Evolutionary conservation across 2,113 vertebrate species (phyloP).

Genomic region (Sorex araneus): DNA sequence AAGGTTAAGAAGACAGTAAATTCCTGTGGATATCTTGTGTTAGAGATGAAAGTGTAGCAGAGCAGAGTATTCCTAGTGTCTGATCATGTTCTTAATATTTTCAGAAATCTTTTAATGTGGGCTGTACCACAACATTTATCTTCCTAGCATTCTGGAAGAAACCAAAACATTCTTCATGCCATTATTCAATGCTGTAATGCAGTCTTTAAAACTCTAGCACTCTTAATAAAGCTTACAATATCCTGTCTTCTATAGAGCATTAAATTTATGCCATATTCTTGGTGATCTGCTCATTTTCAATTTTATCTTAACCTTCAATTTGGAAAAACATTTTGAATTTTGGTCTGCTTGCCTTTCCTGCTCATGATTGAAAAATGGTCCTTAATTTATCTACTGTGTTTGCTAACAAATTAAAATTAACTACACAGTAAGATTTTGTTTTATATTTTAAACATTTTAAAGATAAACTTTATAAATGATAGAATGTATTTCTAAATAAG

Average conservation of each 20-base stretch:
- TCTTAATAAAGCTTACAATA: background rate
- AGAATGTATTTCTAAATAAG: background rate
- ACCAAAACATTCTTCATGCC: background rate
- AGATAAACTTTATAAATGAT: background rate
- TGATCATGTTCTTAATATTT: background rate
- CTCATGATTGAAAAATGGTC: background rate
- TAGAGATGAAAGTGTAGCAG: background rate
- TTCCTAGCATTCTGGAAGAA: slow-evolving; percentile 1
- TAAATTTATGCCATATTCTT: slow-evolving; percentile 17
- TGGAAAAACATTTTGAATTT: background rate
- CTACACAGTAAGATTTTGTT: background rate
- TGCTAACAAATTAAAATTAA: background rate
- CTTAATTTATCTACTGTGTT: background rate
- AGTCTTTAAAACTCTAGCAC: background rate
- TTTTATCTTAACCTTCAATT: slow-evolving; percentile 31
- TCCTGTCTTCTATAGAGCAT: background rate
- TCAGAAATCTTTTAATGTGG: background rate
- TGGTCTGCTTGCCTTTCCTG: background rate
- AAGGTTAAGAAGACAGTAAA: background rate
- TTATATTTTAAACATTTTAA: background rate
- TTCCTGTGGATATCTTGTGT: background rate
- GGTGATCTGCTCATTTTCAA: background rate
- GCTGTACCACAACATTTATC: background rate
- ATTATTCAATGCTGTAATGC: background rate
- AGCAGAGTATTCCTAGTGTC: background rate